Evolutionary conservation across 1,140 invertebrate species (phyloP), one percentile per base, ranked within the genome.

Genomic region (Drosophila dunni): DNA sequence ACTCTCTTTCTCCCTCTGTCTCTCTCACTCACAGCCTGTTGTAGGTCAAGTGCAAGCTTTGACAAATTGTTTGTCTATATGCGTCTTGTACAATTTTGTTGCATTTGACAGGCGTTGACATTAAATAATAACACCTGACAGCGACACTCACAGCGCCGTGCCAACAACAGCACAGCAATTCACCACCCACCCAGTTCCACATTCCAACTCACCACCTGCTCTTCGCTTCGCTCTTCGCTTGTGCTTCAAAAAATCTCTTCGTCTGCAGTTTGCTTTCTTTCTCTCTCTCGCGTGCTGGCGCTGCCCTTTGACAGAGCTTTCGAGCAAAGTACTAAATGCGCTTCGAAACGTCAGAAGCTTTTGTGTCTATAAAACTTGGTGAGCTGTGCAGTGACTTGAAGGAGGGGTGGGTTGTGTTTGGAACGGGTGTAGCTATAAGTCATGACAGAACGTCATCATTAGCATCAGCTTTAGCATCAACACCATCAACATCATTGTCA

Each of bases 91-190:
- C 45, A 86, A 71, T 78, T 75, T 78, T 62, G 71, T 86, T 78
- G 82, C 82, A 82, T 85, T 86, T 86, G 82, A 85, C 78, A 85
- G 82, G 70, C 82, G 70, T 73, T 69, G 83, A 78, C 82, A 81
- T 72, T 75, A 79, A 85, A 85, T 85, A 79, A 78, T 71, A 71
- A 78, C 51, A 75, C 66, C 72, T 78, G 76, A 75, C 72, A 66
- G 66, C 45, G 36, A 3, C 76, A 78, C 73, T 69, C 60, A 71
- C 62, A 56, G 11, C 33, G 34, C 44, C 17, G 42, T 15, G 46
- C 15, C 34, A 56, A 9, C 45, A 29, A 13, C 48, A 33, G 11
- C 50, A 3, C 15, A 13, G 13, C 10, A 2, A 17, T 33, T 4
- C 11, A 17, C 65, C 51, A 20, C n/a, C 17, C 38, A 50, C 46